Evolutionary conservation across 2,797 vertebrate species (phyloP).

Genomic region (Cossypha dichroa): DNA sequence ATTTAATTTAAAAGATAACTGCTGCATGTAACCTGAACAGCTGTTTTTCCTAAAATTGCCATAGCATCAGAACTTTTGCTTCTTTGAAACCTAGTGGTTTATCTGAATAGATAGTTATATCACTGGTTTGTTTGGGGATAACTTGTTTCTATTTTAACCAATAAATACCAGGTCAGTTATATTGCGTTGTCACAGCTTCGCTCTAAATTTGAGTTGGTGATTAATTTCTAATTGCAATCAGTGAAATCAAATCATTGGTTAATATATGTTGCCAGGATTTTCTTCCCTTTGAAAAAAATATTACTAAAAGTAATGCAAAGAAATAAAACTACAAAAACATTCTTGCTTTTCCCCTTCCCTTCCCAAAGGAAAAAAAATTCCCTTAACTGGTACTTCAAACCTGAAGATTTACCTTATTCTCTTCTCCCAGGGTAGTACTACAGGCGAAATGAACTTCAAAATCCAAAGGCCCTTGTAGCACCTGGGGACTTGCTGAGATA

Average conservation of each 20-base stretch:
- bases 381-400: not conserved
- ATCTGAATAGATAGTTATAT: not conserved
- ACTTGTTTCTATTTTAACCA: not conserved
- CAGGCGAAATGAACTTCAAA: slow-evolving; percentile 23
- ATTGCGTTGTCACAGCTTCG: not conserved
- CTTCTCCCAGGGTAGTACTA: not conserved
- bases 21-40: slow-evolving; percentile 3
- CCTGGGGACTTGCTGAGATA: not conserved
- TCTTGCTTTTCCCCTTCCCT: not conserved
- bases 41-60: slow-evolving; percentile 14
- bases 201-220: not conserved
- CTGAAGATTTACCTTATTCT: slow-evolving; percentile 3
- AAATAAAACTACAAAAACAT: not conserved
- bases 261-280: not conserved
- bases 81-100: not conserved
- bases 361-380: not conserved
- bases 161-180: not conserved
- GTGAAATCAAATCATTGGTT: not conserved
- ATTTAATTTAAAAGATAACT: slow-evolving; percentile 48
- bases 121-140: not conserved
- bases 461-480: not conserved
- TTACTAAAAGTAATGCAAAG: not conserved
- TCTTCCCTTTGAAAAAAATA: not conserved
- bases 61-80: not conserved
- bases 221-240: slow-evolving; percentile 20